Evolutionary conservation across 1,140 invertebrate genomes (phyloP), one percentile per base, ranked within the genome.

Genomic region (Coenobita brevimanus): DNA sequence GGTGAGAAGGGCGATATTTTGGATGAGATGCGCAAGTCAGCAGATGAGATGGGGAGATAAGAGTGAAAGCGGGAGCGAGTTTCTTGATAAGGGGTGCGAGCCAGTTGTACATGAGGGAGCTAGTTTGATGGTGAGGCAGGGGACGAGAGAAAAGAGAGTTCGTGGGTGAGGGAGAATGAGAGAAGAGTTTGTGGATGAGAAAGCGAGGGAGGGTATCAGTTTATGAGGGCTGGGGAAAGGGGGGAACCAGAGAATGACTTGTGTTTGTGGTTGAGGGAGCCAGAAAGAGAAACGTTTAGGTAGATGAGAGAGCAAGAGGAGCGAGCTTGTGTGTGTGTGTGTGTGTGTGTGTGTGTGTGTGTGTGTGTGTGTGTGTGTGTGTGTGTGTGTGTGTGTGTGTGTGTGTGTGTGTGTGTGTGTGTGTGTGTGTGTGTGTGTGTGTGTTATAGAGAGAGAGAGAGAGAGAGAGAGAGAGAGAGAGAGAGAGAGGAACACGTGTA

Each of bases 331-430:
- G 8, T 27, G 36, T 36, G 21, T 73, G 36, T 73, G 38, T 30
- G 69, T 73, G 36, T 73, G 69, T 36, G 36, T 73, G 69, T 73
- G 36, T 36, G 69, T 30, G 69, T 30, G 69, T 73, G 69, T 73
- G 24, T 2, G 24, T 36, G 36, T n/a, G 36, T n/a, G 69, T 8
- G n/a, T 24, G 69, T 73, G 69, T 73, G 24, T n/a, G 24, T 30
- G 69, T 30, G 36, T 30, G 36, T 73, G 69, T n/a, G 69, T 73
- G 54, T 57, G 54, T 57, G 54, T 57, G 54, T 57, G 54, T 57
- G 54, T 57, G 54, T 57, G 54, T 57, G 54, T 57, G 54, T 57
- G 54, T 57, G 54, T 57, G 54, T 57, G 54, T 57, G 54, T 57
- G 54, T 57, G 54, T 57, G 54, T 57, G 54, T 57, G 54, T 57